Base-by-base conservation (phyloP, 35 echinoderm and acorn worm genomes). In the Chiridota heheva region DNA sequence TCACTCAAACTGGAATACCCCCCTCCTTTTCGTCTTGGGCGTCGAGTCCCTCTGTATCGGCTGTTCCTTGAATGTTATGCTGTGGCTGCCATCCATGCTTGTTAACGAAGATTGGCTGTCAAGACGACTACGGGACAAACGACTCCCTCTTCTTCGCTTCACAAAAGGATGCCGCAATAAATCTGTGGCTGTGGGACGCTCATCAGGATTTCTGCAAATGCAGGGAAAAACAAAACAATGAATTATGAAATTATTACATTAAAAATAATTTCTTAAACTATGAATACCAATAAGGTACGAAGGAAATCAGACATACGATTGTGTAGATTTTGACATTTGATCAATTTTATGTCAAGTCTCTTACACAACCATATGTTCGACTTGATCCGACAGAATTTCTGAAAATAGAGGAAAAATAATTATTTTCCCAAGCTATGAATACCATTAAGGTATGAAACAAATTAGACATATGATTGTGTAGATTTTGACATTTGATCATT, bases 61-160 rank as follows among this genome's bases (percentile, higher is more conserved):
- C 42, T 96, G 87, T 44, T 96, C 92, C 51, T 84, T 90, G 76
- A 96, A 96, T 32, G 44, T 81, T 69, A 96, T 96, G n/a, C n/a
- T n/a, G 66, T 81, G 58, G 0, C 87, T 83, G 4, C 90, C 92
- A 37, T 96, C 92, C 42, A 96, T 55, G 20, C 77, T 82, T 18
- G 92, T 82, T 3, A 82, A 84, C 4, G 92, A 96, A 31, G 80
- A 70, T 16, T 83, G 42, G 2, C 76, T 93, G 41, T 67, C 39
- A 1, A 79, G 80, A 18, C 76, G 66, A 24, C 51, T 60, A 18
- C 82, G 82, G 1, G 56, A 59, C 24, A 82, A 58, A 44, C 84
- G 36, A n/a, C n/a, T n/a, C 31, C 86, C 89, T 42, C 42, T 80
- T 5, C 89, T 40, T 12, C 57, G 57, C 47, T 55, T 60, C 47